Percentiles rank a stretch among this genome's conserved stretches.
These are phyloP conservation scores for Rotaria magnacalcarata DNA, from an alignment of 2,888 invertebrate genomes.

Conservation along the genomic window DNA sequence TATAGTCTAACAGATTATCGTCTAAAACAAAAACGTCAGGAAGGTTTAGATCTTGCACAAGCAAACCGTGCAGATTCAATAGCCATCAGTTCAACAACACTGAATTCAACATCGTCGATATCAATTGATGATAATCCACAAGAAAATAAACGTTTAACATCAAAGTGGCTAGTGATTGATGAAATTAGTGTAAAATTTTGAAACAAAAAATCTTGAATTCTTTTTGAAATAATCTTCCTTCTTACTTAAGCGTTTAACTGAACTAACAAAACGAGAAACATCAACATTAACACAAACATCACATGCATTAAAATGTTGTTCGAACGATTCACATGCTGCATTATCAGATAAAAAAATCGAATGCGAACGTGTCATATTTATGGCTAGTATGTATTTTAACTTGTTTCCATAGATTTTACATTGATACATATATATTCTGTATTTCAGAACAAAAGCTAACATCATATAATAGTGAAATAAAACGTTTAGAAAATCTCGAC, in stretches of 20 bases:
- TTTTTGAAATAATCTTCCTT: too few species aligned
- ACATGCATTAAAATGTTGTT: neutral
- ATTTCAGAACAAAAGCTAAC: conserved; percentile 9
- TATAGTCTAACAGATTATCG: conserved; percentile 33
- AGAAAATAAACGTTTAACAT: conserved; percentile 27
- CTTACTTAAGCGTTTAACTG: neutral
- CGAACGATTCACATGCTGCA: conserved; percentile 31
- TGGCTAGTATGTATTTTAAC: neutral
- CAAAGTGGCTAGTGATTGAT: conserved; percentile 30
- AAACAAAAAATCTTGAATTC: too few species aligned
- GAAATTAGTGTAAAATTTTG: neutral
- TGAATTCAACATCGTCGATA: neutral
- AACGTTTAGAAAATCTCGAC: conserved; percentile 25
- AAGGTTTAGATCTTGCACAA: neutral
- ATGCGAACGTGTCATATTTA: conserved; percentile 33
- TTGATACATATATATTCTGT: neutral
- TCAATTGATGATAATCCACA: neutral
- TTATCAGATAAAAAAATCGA: conserved; percentile 35
- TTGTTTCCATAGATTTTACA: too few species aligned
- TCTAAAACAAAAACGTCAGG: conserved; percentile 20
- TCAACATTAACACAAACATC: conserved; percentile 32
- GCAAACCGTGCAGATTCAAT: neutral
- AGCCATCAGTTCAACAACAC: neutral
- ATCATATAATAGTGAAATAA: conserved; percentile 33
- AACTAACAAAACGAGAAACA: conserved; percentile 20